These are phyloP conservation scores for Gryon sp. DNA, from an alignment of 1,140 invertebrate species.

Conservation along the genomic window DNA sequence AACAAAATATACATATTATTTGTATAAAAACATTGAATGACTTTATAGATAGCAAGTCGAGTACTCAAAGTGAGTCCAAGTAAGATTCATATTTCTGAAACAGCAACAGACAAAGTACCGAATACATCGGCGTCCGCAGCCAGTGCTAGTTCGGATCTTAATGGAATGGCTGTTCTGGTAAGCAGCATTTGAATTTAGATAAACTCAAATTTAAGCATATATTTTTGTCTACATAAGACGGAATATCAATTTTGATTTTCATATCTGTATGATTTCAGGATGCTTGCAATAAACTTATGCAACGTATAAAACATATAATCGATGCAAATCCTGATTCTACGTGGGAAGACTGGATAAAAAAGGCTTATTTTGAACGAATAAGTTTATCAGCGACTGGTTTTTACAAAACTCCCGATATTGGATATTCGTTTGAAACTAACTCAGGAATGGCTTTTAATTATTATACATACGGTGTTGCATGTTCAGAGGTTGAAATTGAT, in stretches of 20 bases:
- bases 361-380: conserved; percentile 90
- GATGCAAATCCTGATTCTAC: conserved; percentile 87
- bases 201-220: too few species aligned
- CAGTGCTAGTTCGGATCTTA: conserved; percentile 94
- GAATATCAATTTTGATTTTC: too few species aligned
- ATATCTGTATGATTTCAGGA: conserved; percentile 81
- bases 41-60: conserved; percentile 84
- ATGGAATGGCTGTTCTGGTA: conserved; percentile 95
- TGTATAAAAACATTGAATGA: neutral
- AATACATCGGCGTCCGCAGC: conserved; percentile 96
- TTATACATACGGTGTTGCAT: conserved; percentile 89
- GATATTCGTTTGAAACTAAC: conserved; percentile 87
- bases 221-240: too few species aligned
- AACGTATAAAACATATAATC: conserved; percentile 88
- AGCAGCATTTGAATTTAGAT: conserved; percentile 66
- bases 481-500: conserved; percentile 92
- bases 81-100: conserved; percentile 93
- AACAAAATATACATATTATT: conserved; percentile 5
- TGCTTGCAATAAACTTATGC: conserved; percentile 89
- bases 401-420: conserved; percentile 89
- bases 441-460: conserved; percentile 88
- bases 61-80: conserved; percentile 86
- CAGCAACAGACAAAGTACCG: conserved; percentile 95
- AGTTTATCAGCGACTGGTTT: conserved; percentile 93
- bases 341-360: conserved; percentile 92